Conservation (phyloP, 2,113 vertebrate genomes). For the rat (Rattus norvegicus) region GRCr8 NC_086033.1:63887501-63888000, state of each 20-base stretch:
- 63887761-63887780: not conserved
- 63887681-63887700: not conserved
- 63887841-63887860: no score
- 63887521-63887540: not conserved
- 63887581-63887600: not conserved
- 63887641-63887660: not conserved
- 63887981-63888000: no score
- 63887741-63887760: not conserved
- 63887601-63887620: not conserved
- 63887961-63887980: no score
- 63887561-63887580: not conserved
- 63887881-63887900: no score
- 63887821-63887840: not conserved
- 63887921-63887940: no score
- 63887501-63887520: not conserved
- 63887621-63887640: not conserved
- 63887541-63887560: not conserved
- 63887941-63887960: no score
- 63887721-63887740: not conserved
- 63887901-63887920: no score
- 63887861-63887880: no score
- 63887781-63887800: not conserved
- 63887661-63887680: no score
- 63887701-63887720: not conserved
- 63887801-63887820: not conserved